These are phyloP conservation scores for Drosophila athabasca DNA, from an alignment of 1,140 invertebrate species.

Conservation along the genomic window DNA sequence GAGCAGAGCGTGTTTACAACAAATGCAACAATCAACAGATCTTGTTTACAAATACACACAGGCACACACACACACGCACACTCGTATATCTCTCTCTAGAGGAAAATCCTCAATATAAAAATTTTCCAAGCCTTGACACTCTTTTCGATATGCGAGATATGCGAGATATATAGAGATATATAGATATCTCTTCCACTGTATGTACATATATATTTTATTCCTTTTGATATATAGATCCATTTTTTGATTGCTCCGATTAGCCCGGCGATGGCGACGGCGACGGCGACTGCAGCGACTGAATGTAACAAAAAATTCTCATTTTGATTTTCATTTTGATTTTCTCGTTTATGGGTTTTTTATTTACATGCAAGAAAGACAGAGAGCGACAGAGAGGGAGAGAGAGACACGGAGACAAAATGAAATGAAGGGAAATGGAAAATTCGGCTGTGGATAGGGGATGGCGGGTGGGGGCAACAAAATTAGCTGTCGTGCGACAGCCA, in stretches of 20 bases:
- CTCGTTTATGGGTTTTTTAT: conserved; percentile 67
- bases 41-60: conserved; percentile 73
- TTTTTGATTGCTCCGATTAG: conserved; percentile 51
- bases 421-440: conserved; percentile 8
- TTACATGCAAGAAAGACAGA: conserved; percentile 40
- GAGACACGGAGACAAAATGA: conserved; percentile 9
- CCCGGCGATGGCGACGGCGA: conserved; percentile 11
- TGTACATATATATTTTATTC: conserved; percentile 31
- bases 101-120: conserved; percentile 59
- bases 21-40: conserved; percentile 31
- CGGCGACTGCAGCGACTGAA: conserved; percentile 45
- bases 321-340: conserved; percentile 37
- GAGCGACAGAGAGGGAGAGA: too few relatives aligned
- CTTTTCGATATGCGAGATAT: conserved; percentile 45
- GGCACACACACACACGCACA: conserved; percentile 4
- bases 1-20: conserved; percentile 74
- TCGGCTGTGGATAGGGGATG: too few relatives aligned
- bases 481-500: conserved; percentile 54
- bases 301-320: conserved; percentile 40
- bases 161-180: not conserved
- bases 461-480: conserved; percentile 38
- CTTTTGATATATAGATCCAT: conserved; percentile 30
- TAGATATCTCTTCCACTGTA: not conserved
- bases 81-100: conserved; percentile 6
- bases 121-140: conserved; percentile 79